phyloP scores from a whole-genome alignment of 2,888 invertebrate species.

The Hypsopygia costalis region DNA sequence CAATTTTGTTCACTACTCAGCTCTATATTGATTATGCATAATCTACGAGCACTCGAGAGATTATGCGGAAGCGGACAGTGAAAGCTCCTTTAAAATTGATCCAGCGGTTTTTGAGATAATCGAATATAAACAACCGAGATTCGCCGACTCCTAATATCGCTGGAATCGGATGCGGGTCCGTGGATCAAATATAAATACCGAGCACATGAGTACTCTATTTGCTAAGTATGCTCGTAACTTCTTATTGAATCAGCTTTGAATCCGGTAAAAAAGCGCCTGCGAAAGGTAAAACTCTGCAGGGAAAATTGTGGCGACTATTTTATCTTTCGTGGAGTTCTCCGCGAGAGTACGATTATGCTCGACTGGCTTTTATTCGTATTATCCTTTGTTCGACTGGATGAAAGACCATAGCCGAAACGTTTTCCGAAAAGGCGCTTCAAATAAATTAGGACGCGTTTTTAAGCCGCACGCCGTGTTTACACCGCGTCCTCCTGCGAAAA shows the following conservation, averaged over 20 bases:
- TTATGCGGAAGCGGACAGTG: conserved; percentile 8
- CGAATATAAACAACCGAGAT: conserved; percentile 52
- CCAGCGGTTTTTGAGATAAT: conserved; percentile 42
- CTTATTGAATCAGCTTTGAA: conserved; percentile 63
- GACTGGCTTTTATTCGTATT: conserved; percentile 68
- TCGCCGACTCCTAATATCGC: conserved; percentile 23
- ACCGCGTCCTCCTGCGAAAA: conserved; percentile 49
- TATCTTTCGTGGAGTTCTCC: conserved; percentile 54
- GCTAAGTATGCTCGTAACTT: conserved; percentile 56
- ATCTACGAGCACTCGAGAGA: conserved; percentile 17
- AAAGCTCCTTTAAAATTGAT: conserved; percentile 28
- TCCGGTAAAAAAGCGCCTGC: conserved; percentile 46
- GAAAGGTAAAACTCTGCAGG: conserved; percentile 54
- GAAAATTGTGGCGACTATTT: conserved; percentile 64
- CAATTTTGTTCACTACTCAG: conserved; percentile 27
- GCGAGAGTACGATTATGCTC: conserved; percentile 62
- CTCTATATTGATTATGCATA: conserved; percentile 37
- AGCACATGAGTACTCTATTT: conserved; percentile 19
- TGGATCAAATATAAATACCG: conserved; percentile 16
- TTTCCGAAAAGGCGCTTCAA: conserved; percentile 59
- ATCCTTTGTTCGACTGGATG: conserved; percentile 69
- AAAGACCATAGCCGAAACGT: conserved; percentile 58
- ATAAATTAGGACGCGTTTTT: conserved; percentile 67
- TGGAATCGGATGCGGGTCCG: conserved; percentile 10
- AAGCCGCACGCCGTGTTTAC: conserved; percentile 54